phyloP scores from a whole-genome alignment of 2,888 invertebrate genomes.

The Resseliella maxima region DNA sequence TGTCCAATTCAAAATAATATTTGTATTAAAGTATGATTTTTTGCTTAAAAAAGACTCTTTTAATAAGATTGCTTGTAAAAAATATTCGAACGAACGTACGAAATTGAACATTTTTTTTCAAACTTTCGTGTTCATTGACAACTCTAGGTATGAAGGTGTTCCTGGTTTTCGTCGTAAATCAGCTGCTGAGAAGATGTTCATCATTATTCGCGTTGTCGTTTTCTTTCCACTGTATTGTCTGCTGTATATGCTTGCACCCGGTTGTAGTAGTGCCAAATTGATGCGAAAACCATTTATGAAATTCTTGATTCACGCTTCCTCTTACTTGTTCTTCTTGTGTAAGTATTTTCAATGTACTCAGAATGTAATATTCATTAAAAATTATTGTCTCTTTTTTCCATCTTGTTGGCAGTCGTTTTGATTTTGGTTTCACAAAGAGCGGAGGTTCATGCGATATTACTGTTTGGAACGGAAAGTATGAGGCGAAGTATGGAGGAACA shows the following conservation, averaged over 20 bases:
- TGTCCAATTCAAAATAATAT: too few species aligned
- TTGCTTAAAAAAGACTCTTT: too few species aligned
- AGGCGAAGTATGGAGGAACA: constrained; percentile 73
- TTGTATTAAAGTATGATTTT: too few species aligned
- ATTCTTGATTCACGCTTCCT: constrained; percentile 93
- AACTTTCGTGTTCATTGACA: too few species aligned
- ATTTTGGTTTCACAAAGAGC: constrained; percentile 93
- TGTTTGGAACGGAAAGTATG: constrained; percentile 80
- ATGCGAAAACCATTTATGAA: constrained; percentile 97
- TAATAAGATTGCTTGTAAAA: too few species aligned
- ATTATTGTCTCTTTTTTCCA: background rate
- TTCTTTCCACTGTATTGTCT: constrained; percentile 89
- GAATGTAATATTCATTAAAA: background rate
- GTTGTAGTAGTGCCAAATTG: constrained; percentile 81
- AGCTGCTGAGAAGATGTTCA: constrained; percentile 77
- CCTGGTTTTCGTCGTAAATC: constrained; percentile 91
- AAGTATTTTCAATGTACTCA: constrained; percentile 68
- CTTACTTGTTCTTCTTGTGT: constrained; percentile 94
- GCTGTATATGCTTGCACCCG: constrained; percentile 86
- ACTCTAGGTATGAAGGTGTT: constrained; percentile 91
- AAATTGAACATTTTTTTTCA: too few species aligned
- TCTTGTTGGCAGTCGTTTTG: constrained; percentile 76
- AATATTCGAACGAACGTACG: too few species aligned
- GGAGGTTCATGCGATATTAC: constrained; percentile 79
- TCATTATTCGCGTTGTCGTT: constrained; percentile 80